Conservation (phyloP, 2,797 vertebrate species). For the Melopsittacus undulatus region DNA sequence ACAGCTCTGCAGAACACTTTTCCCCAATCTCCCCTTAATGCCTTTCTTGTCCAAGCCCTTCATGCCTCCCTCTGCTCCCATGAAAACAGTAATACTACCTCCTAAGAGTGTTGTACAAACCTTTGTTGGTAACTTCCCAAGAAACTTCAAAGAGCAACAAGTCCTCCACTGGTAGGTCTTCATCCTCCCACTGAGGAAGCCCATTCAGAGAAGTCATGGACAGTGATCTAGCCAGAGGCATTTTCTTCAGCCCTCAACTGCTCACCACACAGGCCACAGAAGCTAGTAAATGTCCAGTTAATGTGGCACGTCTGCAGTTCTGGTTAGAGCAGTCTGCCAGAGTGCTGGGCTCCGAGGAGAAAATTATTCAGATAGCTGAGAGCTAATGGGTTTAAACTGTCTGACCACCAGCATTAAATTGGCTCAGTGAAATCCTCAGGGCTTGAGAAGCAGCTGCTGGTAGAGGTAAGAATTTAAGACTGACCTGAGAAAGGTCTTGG, state of each 20-base stretch:
- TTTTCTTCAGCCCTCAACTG: slow-evolving; percentile 54
- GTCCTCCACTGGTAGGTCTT: slow-evolving; percentile 87
- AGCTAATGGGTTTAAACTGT: slow-evolving; percentile 36
- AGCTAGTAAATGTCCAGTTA: not conserved
- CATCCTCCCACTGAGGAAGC: slow-evolving; percentile 88
- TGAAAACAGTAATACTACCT: not conserved
- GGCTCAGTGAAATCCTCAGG: slow-evolving; percentile 47
- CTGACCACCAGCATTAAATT: slow-evolving; percentile 51
- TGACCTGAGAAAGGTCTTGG: slow-evolving; percentile 41
- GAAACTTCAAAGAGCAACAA: slow-evolving; percentile 93
- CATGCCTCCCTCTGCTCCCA: not conserved
- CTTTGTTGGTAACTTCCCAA: slow-evolving; percentile 98
- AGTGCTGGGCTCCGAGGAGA: not conserved
- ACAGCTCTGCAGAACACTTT: not conserved
- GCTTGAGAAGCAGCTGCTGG: slow-evolving; percentile 42
- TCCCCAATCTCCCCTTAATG: not conserved
- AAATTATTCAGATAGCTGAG: slow-evolving; percentile 55
- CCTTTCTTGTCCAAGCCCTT: not conserved
- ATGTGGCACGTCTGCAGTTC: not conserved
- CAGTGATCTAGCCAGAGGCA: slow-evolving; percentile 88
- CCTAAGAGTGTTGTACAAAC: slow-evolving; percentile 71
- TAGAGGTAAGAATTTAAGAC: slow-evolving; percentile 46
- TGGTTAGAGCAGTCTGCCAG: not conserved
- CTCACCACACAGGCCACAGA: not conserved
- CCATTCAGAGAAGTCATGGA: slow-evolving; percentile 92